A percentile compares a stretch with the other conserved stretches of the same genome.
Conservation (phyloP, 2,797 vertebrate genomes). For the Philypnodon macrostomus region DNA sequence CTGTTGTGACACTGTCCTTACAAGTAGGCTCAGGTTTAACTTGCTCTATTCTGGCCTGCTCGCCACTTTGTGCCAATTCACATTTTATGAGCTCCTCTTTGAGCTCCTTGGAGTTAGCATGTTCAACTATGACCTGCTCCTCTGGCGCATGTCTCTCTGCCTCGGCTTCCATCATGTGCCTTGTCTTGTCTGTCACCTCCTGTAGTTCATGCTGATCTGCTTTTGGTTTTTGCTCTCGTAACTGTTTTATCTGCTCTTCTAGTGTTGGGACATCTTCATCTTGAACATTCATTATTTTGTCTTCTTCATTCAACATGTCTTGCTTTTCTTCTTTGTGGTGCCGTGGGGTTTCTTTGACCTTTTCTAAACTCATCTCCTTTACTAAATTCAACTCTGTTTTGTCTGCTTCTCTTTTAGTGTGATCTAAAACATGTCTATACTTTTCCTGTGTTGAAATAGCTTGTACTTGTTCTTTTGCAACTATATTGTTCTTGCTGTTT, state of each 20-base stretch:
- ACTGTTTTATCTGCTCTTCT: slow-evolving; percentile 17
- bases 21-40: slow-evolving; percentile 28
- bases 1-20: slow-evolving; percentile 25
- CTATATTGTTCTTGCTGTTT: slow-evolving; percentile 18
- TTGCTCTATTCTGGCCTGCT: slow-evolving; percentile 25
- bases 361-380: slow-evolving; percentile 50
- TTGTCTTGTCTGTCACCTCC: slow-evolving; percentile 25
- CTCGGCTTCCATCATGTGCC: slow-evolving; percentile 20
- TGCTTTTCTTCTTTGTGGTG: slow-evolving; percentile 9
- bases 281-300: slow-evolving; percentile 9
- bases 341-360: slow-evolving; percentile 27
- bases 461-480: slow-evolving; percentile 26
- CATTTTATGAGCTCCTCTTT: slow-evolving; percentile 48
- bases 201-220: slow-evolving; percentile 21
- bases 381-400: slow-evolving; percentile 34
- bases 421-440: slow-evolving; percentile 16
- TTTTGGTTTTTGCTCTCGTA: slow-evolving; percentile 22
- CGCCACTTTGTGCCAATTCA: slow-evolving; percentile 17
- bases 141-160: slow-evolving; percentile 27
- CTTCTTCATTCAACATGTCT: neutral
- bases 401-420: slow-evolving; percentile 21
- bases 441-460: slow-evolving; percentile 14
- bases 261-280: slow-evolving; percentile 14
- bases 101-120: slow-evolving; percentile 31
- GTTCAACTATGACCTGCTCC: slow-evolving; percentile 39